Evolutionary conservation across 2,888 invertebrate species (phyloP).

Genomic region (Drosophila buzzatii): DNA sequence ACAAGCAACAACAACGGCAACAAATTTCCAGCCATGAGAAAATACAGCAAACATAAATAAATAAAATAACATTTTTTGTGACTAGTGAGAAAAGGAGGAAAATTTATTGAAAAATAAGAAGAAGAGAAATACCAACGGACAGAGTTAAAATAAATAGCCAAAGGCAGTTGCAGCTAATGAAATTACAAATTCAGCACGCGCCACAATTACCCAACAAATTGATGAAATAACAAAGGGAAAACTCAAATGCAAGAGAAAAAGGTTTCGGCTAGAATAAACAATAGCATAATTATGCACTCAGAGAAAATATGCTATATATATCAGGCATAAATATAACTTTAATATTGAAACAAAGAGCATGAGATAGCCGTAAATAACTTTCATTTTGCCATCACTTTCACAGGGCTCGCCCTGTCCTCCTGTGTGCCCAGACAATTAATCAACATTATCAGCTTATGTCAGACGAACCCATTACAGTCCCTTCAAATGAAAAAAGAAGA

Average conservation of each 20-base stretch:
- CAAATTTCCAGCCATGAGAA: slow-evolving; percentile 19
- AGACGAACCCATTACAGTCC: slow-evolving; percentile 33
- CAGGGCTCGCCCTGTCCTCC: neutral
- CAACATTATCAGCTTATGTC: slow-evolving; percentile 75
- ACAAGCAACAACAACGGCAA: neutral
- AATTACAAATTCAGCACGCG: slow-evolving; percentile 54
- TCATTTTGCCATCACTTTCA: slow-evolving; percentile 11
- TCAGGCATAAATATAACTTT: neutral
- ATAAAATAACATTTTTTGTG: slow-evolving; percentile 5
- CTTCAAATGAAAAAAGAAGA: neutral
- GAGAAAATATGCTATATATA: slow-evolving; percentile 4
- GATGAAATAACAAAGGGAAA: neutral
- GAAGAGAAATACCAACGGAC: neutral
- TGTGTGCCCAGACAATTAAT: slow-evolving; percentile 52
- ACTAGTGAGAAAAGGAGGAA: slow-evolving; percentile 12
- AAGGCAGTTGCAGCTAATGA: slow-evolving; percentile 31
- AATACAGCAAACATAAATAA: slow-evolving; percentile 11
- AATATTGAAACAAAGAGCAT: slow-evolving; percentile 1
- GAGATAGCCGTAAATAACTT: neutral
- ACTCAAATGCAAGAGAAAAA: neutral
- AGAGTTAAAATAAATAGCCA: slow-evolving; percentile 21
- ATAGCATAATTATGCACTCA: slow-evolving; percentile 7
- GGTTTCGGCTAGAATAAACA: slow-evolving; percentile 3
- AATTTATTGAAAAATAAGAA: slow-evolving; percentile 16
- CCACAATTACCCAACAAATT: slow-evolving; percentile 32